Evolutionary conservation across 2,797 vertebrate species (phyloP).

Genomic region (Sebastolobus altivelis): DNA sequence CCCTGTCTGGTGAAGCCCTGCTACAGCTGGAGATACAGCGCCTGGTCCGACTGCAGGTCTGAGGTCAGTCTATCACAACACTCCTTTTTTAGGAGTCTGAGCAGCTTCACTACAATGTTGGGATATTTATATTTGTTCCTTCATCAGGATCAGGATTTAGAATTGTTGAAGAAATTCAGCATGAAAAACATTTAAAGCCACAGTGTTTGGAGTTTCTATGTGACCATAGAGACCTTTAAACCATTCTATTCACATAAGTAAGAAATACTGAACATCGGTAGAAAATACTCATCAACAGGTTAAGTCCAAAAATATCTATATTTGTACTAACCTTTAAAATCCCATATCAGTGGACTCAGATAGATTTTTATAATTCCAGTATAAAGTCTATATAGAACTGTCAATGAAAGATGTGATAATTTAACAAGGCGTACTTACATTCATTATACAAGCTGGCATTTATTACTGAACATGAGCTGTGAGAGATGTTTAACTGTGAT

Average conservation of each 20-base stretch:
- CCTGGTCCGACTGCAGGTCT: slow-evolving; percentile 93
- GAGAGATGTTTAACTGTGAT: too few species aligned
- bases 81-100: not conserved
- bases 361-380: not conserved
- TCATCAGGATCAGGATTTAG: not conserved
- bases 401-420: not conserved
- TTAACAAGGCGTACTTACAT: not conserved
- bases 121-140: not conserved
- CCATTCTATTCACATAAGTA: not conserved
- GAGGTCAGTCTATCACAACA: slow-evolving; percentile 85
- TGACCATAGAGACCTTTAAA: not conserved
- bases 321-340: not conserved
- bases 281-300: not conserved
- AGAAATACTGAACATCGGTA: not conserved
- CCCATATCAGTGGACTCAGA: not conserved
- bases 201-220: not conserved
- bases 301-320: not conserved
- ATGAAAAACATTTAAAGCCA: not conserved
- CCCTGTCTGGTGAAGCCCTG: slow-evolving; percentile 96
- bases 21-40: slow-evolving; percentile 92
- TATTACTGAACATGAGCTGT: not conserved
- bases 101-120: not conserved
- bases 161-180: not conserved
- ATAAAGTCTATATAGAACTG: not conserved
- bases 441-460: not conserved